A percentile compares a stretch with the other conserved stretches of the same genome.
Evolutionary conservation across 1,140 invertebrate species (phyloP).

Genomic region (Eumaeus atala): DNA sequence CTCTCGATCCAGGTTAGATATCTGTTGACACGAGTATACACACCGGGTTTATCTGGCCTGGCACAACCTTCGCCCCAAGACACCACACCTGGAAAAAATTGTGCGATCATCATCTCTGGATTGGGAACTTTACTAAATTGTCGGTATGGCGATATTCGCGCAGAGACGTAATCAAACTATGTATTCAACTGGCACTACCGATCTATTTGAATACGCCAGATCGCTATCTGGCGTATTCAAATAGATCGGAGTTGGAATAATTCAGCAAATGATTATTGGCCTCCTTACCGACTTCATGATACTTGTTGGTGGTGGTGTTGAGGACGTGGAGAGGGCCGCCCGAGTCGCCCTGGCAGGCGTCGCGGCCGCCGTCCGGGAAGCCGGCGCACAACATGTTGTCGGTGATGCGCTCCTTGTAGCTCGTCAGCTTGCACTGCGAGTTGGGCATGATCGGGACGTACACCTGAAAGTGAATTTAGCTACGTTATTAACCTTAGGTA

Average conservation of each 20-base stretch:
- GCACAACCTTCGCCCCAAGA: slow-evolving; percentile 82
- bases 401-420: slow-evolving; percentile 83
- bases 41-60: slow-evolving; percentile 85
- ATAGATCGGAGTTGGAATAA: neutral
- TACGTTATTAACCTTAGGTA: too few relatives aligned
- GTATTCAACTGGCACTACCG: too few relatives aligned
- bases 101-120: too few relatives aligned
- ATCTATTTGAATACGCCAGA: too few relatives aligned
- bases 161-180: too few relatives aligned
- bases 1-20: slow-evolving; percentile 83
- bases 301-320: slow-evolving; percentile 41
- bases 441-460: slow-evolving; percentile 84
- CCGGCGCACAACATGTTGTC: slow-evolving; percentile 93
- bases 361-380: slow-evolving; percentile 79
- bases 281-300: slow-evolving; percentile 57
- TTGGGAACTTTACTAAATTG: too few relatives aligned
- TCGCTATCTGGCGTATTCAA: too few relatives aligned
- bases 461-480: slow-evolving; percentile 60
- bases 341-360: slow-evolving; percentile 77
- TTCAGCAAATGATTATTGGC: neutral
- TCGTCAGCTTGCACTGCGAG: slow-evolving; percentile 78
- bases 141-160: too few relatives aligned
- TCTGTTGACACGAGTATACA: slow-evolving; percentile 87
- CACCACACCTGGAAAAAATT: slow-evolving; percentile 51
- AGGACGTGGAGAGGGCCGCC: slow-evolving; percentile 62